phyloP scores from a whole-genome alignment of 1,140 invertebrate genomes.

The Drosophila cardini region DNA sequence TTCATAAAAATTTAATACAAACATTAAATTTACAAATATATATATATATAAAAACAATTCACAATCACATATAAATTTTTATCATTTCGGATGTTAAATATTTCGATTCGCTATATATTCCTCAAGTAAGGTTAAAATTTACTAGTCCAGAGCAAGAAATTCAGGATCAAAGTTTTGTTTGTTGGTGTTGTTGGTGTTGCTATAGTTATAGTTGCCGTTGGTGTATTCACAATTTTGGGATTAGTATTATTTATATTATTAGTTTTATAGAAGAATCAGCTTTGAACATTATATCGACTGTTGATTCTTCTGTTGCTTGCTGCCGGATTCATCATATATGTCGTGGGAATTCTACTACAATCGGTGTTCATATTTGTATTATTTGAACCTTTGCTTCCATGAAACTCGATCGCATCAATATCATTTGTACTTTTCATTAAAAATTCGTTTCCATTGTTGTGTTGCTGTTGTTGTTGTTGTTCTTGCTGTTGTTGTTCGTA shows the following conservation, averaged over 20 bases:
- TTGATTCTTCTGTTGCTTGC: conserved; percentile 12
- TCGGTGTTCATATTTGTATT: conserved; percentile 21
- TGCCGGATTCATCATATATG: conserved; percentile 32
- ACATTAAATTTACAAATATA: conserved; percentile 82
- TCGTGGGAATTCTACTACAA: conserved; percentile 27
- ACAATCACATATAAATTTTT: conserved; percentile 83
- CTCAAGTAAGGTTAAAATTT: conserved; percentile 80
- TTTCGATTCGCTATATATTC: conserved; percentile 77
- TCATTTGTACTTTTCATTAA: conserved; percentile 78
- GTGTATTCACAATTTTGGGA: conserved; percentile 31
- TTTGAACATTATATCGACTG: conserved; percentile 46
- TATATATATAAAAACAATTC: conserved; percentile 82
- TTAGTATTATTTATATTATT: not conserved
- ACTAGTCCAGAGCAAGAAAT: conserved; percentile 81
- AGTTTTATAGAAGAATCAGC: conserved; percentile 58
- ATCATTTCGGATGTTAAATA: conserved; percentile 80
- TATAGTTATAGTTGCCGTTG: conserved; percentile 29
- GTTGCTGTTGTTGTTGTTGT: conserved; percentile 36
- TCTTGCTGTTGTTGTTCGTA: conserved; percentile 50
- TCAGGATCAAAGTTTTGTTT: conserved; percentile 75
- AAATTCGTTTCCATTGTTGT: conserved; percentile 73
- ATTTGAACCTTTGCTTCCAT: conserved; percentile 47
- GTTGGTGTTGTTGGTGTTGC: conserved; percentile 40
- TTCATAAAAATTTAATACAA: conserved; percentile 83
- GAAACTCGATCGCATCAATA: conserved; percentile 81